These are phyloP conservation scores for Argyrosomus regius DNA, from an alignment of 2,797 vertebrate species.

Conservation along the genomic window DNA sequence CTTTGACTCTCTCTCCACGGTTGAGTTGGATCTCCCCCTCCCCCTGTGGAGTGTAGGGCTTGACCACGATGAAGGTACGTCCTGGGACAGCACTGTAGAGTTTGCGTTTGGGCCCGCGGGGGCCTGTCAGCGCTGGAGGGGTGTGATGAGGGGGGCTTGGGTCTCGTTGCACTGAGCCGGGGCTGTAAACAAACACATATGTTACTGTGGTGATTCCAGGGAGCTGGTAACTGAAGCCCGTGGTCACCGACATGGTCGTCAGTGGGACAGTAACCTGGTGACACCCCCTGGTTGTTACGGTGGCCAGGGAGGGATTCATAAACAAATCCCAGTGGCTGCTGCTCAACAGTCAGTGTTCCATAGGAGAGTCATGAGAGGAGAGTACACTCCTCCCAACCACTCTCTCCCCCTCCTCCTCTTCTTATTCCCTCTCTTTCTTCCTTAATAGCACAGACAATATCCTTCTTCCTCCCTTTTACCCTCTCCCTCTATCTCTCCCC, in stretches of 20 bases:
- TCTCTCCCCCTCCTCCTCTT: constrained; percentile 55
- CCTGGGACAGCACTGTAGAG: constrained; percentile 98
- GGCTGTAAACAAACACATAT: constrained; percentile 99
- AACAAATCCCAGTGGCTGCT: constrained; percentile 59
- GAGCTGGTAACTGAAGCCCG: constrained; percentile 90
- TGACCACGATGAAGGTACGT: constrained; percentile 96
- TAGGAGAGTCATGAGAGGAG: constrained; percentile 75
- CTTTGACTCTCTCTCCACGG: constrained; percentile 97
- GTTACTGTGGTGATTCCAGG: constrained; percentile 95
- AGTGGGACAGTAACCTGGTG: constrained; percentile 73
- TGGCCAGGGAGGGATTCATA: constrained; percentile 73
- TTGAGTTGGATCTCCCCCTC: constrained; percentile 97
- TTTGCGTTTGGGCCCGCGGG: constrained; percentile 95
- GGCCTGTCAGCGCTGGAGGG: constrained; percentile 83
- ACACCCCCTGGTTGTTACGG: constrained; percentile 73
- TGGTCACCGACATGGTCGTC: constrained; percentile 86
- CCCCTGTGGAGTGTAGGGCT: constrained; percentile 94
- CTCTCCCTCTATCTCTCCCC: constrained; percentile 79
- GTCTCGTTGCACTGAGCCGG: constrained; percentile 89
- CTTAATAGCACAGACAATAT: constrained; percentile 73
- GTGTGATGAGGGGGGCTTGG: constrained; percentile 88
- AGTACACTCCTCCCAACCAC: constrained; percentile 67
- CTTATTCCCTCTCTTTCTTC: constrained; percentile 61
- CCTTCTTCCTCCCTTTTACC: constrained; percentile 76
- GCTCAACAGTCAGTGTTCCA: constrained; percentile 75